These are phyloP conservation scores for Agrochola macilenta DNA, from an alignment of 2,888 invertebrate genomes.

Conservation along the genomic window DNA sequence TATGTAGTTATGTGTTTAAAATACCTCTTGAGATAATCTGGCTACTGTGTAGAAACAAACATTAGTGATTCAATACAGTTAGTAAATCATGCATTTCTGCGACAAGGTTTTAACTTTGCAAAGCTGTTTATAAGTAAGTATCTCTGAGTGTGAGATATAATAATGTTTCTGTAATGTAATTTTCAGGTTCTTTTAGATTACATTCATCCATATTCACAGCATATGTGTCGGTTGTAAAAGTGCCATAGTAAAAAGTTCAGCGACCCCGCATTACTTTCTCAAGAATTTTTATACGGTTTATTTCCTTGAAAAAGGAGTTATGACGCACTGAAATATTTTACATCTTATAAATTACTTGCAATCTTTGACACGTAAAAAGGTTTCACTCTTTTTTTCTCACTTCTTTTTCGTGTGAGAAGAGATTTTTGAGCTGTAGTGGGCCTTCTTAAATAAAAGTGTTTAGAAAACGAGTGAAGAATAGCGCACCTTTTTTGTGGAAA, in stretches of 20 bases:
- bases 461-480: not conserved
- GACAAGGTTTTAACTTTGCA: not conserved
- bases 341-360: not conserved
- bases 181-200: not conserved
- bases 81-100: not conserved
- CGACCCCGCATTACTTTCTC: constrained; percentile 29
- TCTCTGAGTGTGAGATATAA: not conserved
- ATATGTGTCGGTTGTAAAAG: constrained; percentile 35
- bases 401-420: not conserved
- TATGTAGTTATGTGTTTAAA: not conserved
- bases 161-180: not conserved
- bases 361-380: not conserved
- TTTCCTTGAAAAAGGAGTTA: constrained; percentile 17
- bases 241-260: constrained; percentile 28
- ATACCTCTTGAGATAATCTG: not conserved
- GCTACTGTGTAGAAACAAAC: not conserved
- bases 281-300: not conserved
- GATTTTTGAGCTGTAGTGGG: not conserved
- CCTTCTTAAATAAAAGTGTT: not conserved
- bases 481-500: not conserved
- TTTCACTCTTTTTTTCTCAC: not conserved
- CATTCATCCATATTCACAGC: constrained; percentile 16
- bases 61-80: not conserved
- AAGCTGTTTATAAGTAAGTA: not conserved
- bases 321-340: constrained; percentile 30